Conservation (phyloP, 2,113 vertebrate genomes). For the Cochlearius cochlearius region DNA sequence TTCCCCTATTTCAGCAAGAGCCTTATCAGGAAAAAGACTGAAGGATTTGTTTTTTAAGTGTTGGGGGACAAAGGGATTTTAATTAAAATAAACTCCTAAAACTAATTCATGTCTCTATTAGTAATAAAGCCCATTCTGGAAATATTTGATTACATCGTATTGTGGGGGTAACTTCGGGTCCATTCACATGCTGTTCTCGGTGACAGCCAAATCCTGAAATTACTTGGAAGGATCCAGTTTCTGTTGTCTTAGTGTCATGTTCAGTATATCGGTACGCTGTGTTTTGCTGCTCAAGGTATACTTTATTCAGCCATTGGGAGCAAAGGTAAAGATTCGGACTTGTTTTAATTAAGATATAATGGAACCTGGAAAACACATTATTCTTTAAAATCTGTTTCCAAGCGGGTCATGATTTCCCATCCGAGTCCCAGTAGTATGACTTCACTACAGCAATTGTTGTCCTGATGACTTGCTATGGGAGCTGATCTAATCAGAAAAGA, state of each 20-base stretch:
- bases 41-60: neutral
- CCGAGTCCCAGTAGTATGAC: conserved; percentile 74
- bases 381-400: conserved; percentile 63
- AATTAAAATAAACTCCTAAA: neutral
- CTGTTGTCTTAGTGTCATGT: neutral
- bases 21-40: neutral
- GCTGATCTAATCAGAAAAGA: conserved; percentile 81
- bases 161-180: neutral
- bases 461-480: conserved; percentile 72
- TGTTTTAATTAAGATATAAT: conserved; percentile 40
- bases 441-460: conserved; percentile 73
- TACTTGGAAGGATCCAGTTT: neutral
- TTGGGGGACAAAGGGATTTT: neutral
- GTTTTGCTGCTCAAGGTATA: neutral
- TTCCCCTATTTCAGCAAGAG: neutral
- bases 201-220: neutral
- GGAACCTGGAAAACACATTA: conserved; percentile 75
- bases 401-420: conserved; percentile 70
- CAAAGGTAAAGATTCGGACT: conserved; percentile 7
- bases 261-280: neutral
- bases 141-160: neutral
- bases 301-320: conserved; percentile 8
- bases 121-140: neutral
- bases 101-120: neutral
- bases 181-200: neutral